Base-by-base conservation (phyloP, 2,797 vertebrate genomes). In the Kryptopterus vitreolus region DNA sequence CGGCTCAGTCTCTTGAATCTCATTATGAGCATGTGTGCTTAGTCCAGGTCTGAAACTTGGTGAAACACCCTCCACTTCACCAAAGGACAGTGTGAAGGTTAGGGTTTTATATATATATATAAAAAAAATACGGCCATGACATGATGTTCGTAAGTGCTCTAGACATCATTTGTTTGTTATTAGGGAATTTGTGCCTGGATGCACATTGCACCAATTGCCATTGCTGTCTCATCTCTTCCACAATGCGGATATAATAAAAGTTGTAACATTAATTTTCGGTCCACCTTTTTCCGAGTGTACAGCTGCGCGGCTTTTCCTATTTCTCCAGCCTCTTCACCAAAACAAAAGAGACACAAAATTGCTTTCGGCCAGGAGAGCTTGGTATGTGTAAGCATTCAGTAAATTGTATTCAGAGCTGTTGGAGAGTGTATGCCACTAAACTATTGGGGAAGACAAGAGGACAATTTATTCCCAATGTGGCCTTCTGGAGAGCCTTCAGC, bases 381-480 rank as follows among this genome's bases (percentile, higher is more conserved):
- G 62, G 61, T 65, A 82, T 82, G 81, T 81, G 82, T 82, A 84
- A 86, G 81, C 81, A 82, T 86, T 83, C 81, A 83, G 76, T 79
- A 77, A 84, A 84, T 84, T 79, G 77, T 82, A 83, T 84, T 84
- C 76, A 76, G 81, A 77, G 76, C 62, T 43, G 72, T 81, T 79
- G 79, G 81, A 84, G 85, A 84, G 79, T 79, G 81, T 79, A 77
- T 78, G 77, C 82, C 83, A 85, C 86, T 75, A 57, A 85, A 82
- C 84, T 84, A 76, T 81, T 85, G 84, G 76, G 57, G 68, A 81
- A 85, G 82, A 87, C 82, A 84, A 88, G 85, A 85, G 85, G 79
- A 81, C 83, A 81, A 83, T 87, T 85, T 84, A 82, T 78, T 81
- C 81, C 59, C 81, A 85, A 82, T 80, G 78, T 74, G 82, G 83